Evolutionary conservation across 2,888 invertebrate species (phyloP), one percentile per base, ranked within the genome.

Genomic region (Sesia bembeciformis): DNA sequence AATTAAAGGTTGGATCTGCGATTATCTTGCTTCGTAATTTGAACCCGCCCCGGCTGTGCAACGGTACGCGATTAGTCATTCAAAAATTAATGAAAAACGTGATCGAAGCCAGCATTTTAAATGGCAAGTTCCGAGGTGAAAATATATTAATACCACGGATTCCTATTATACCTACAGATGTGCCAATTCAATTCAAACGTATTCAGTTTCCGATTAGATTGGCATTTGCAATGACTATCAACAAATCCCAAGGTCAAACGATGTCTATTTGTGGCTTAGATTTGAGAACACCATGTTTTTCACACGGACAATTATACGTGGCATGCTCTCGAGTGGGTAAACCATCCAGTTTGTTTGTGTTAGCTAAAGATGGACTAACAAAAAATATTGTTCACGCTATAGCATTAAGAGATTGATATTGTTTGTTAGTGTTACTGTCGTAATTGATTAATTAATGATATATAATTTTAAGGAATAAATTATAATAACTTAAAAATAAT

Each of bases 21-120:
- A 57, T 68, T 52, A 66, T 66, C 50, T 42, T 66, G 52, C 60
- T 68, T 41, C 64, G 69, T 59, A 74, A 74, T 54, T 55, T 72
- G 51, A 69, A 72, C 58, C 69, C 62, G 50, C 58, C 56, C 5
- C 56, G 40, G 57, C 57, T 55, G 49, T 65, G 61, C 58, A 66
- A n/a, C n/a, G n/a, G n/a, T n/a, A n/a, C n/a, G n/a, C n/a, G n/a
- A n/a, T n/a, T n/a, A n/a, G n/a, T n/a, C n/a, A n/a, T n/a, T n/a
- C n/a, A 60, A 49, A 56, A 53, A 53, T 40, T 57, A 39, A 39
- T 57, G 49, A 57, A 53, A 4, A 58, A 57, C 51, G 51, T 60
- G 8, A 57, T 58, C 4, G 57, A 60, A 53, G 56, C 56, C n/a
- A 58, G 53, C 5, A 60, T 60, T 40, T 40, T 58, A 0, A 58